Evolutionary conservation across 2,113 vertebrate genomes (phyloP), one percentile per base, ranked within the genome.

Genomic region (Kobus ellipsiprymnus): DNA sequence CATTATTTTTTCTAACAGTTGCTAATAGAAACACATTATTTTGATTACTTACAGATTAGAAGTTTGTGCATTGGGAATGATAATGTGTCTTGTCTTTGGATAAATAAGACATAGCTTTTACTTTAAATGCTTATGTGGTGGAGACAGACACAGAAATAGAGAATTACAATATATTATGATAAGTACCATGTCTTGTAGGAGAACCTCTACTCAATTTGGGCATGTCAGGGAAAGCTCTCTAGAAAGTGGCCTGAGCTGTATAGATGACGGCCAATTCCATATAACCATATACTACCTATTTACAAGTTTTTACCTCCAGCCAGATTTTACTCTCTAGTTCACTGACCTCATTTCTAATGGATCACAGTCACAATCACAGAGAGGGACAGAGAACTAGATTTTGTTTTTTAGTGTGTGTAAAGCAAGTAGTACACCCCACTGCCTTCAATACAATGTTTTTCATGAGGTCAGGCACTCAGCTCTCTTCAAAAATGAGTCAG

Each of bases 261-360:
- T 64, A 14, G 77, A n/a, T 87, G 40, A 67, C 16, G 64, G 52
- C 44, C 67, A 86, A 21, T 80, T 93, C 46, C 44, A 59, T 9
- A 90, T 6, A 71, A 81, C 74, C 11, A 9, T 74, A 62, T 80
- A n/a, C 36, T 87, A 48, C 74, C 88, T 92, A 95, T 88, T 96
- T 85, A 55, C n/a, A 40, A 29, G 50, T 12, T 93, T 84, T 91
- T 78, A 48, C 29, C 19, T 14, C 30, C 7, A 88, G 23, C 13
- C 87, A 94, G 71, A 95, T 71, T 98, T 87, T 77, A 64, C 74
- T 82, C n/a, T 85, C 60, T 67, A 83, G 55, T 97, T 86, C 80
- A 62, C 40, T 96, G 92, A 92, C 60, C 81, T 96, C 64, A 91
- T 97, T 96, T 92, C 27, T 86, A 54, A 29, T 71, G 92, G 64